Percentiles rank a stretch among this genome's conserved stretches.
Conservation (phyloP, 2,888 invertebrate species). For the Trichogramma dendrolimi region DNA sequence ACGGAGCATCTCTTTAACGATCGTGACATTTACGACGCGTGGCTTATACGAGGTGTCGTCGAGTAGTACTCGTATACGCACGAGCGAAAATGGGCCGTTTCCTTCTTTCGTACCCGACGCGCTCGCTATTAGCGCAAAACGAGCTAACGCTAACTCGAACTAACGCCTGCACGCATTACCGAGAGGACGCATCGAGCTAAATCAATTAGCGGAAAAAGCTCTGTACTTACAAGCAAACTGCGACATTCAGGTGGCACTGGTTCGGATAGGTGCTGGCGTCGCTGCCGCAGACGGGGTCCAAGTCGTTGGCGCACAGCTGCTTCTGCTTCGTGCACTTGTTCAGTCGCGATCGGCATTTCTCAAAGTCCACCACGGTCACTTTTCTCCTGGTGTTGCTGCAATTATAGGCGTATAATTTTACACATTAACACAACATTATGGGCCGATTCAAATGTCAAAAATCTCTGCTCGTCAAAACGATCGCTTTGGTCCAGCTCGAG, state of each 20-base stretch:
- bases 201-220: too few relatives aligned
- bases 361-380: slow-evolving; percentile 70
- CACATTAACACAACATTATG: too few relatives aligned
- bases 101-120: background rate
- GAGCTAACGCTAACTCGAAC: too few relatives aligned
- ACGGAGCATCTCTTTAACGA: too few relatives aligned
- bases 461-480: background rate
- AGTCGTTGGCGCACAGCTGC: slow-evolving; percentile 63
- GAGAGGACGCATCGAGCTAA: too few relatives aligned
- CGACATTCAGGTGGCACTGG: slow-evolving; percentile 76
- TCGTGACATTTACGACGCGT: too few relatives aligned
- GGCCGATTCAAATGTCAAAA: background rate
- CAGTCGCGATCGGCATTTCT: slow-evolving; percentile 72
- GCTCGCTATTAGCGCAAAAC: too few relatives aligned
- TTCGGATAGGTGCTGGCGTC: slow-evolving; percentile 82
- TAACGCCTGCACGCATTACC: too few relatives aligned
- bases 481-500: background rate
- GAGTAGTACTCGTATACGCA: background rate
- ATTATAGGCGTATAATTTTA: background rate
- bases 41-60: too few relatives aligned
- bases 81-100: slow-evolving; percentile 8
- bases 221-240: slow-evolving; percentile 74
- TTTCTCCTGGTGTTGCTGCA: slow-evolving; percentile 53
- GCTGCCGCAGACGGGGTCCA: slow-evolving; percentile 83
- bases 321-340: slow-evolving; percentile 72